These are phyloP conservation scores for Chromis chromis DNA, from an alignment of 2,797 vertebrate genomes.

Conservation along the genomic window DNA sequence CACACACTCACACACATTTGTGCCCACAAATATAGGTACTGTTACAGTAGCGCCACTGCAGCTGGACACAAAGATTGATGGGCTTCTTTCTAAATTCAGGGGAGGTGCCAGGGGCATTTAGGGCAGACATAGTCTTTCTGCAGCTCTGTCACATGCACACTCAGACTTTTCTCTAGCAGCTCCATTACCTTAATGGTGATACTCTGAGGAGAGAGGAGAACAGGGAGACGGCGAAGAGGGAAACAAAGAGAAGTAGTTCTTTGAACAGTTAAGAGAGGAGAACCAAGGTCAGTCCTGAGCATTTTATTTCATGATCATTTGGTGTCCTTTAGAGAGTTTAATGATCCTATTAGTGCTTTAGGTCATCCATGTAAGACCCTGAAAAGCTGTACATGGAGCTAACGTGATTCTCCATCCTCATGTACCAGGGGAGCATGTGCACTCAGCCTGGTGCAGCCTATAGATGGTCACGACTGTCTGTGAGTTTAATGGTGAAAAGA, in stretches of 20 bases:
- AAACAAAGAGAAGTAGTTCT: constrained; percentile 43
- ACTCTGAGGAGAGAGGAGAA: constrained; percentile 39
- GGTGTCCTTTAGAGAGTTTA: constrained; percentile 42
- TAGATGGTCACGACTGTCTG: constrained; percentile 17
- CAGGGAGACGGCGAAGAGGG: constrained; percentile 7
- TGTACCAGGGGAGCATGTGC: not conserved
- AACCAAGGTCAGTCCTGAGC: constrained; percentile 53
- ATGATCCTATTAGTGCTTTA: constrained; percentile 45
- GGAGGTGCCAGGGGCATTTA: constrained; percentile 60
- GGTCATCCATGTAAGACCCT: constrained; percentile 46
- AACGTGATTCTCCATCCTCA: constrained; percentile 34
- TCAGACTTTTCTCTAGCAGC: constrained; percentile 43
- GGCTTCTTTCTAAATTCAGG: constrained; percentile 65
- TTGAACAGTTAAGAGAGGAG: constrained; percentile 35
- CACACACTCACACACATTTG: not conserved
- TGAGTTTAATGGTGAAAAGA: constrained; percentile 29
- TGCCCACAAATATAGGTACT: constrained; percentile 21
- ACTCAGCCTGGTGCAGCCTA: constrained; percentile 10
- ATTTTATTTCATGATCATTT: constrained; percentile 61
- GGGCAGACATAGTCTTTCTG: constrained; percentile 48
- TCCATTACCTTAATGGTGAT: constrained; percentile 70
- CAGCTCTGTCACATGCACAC: constrained; percentile 50
- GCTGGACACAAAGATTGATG: constrained; percentile 70
- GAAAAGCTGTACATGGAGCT: constrained; percentile 46
- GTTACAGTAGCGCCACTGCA: constrained; percentile 49